Evolutionary conservation across 2,113 vertebrate species (phyloP).

Genomic region (Malurus alboscapulatus): DNA sequence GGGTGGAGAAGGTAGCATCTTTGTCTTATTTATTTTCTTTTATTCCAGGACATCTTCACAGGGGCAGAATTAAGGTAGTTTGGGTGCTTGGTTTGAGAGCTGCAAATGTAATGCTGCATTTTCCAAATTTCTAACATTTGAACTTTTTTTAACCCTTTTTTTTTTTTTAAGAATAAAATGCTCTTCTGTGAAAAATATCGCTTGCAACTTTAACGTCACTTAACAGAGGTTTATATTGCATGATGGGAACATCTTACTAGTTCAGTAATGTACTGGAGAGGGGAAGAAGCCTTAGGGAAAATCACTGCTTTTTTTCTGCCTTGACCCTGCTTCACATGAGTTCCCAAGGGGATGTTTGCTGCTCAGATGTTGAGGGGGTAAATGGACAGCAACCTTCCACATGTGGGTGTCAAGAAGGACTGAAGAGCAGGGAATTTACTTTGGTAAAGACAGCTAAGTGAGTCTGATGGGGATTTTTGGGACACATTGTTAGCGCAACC

Average conservation of each 20-base stretch:
- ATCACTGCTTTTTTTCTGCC: background rate
- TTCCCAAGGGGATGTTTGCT: background rate
- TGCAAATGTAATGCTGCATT: background rate
- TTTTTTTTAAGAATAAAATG: conserved; percentile 6
- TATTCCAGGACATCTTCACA: conserved; percentile 31
- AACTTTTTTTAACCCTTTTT: conserved; percentile 22
- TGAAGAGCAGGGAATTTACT: background rate
- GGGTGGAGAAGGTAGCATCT: background rate
- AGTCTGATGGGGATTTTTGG: background rate
- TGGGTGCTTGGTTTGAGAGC: conserved; percentile 58
- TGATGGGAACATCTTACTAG: background rate
- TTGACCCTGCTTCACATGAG: fast-evolving
- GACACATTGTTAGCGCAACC: background rate
- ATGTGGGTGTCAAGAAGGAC: background rate
- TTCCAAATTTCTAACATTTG: conserved; percentile 19
- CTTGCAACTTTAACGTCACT: conserved; percentile 43
- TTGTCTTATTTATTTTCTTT: conserved; percentile 46
- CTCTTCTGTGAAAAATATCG: background rate
- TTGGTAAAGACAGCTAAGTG: background rate
- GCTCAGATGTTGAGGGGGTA: background rate
- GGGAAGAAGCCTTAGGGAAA: background rate
- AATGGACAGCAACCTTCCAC: background rate
- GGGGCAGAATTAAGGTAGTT: conserved; percentile 68
- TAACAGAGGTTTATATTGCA: conserved; percentile 49
- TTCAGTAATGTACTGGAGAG: background rate